A percentile compares a stretch with the other conserved stretches of the same genome.
These are phyloP conservation scores for Geodia barretti DNA, from an alignment of 37 sponge, comb jelly and placozoan species.

Conservation along the genomic window DNA sequence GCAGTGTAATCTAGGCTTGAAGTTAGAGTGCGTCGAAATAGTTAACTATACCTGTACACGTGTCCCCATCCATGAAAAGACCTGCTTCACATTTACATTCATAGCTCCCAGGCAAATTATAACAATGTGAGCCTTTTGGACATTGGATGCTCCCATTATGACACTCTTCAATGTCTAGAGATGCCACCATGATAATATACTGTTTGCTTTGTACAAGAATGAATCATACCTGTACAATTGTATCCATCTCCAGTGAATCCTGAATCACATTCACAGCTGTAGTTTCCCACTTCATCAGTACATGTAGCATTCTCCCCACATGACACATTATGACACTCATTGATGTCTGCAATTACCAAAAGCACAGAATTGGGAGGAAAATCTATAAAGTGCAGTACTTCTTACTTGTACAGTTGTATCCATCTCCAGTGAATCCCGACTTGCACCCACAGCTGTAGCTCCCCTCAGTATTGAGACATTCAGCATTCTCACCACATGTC, in stretches of 20 bases:
- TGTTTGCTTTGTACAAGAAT: too few species aligned
- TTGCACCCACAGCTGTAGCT: too few species aligned
- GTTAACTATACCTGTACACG: not conserved
- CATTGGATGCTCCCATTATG: constrained; percentile 2
- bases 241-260: not conserved
- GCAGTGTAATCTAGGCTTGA: too few species aligned
- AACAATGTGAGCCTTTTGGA: not conserved
- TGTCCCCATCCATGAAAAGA: not conserved
- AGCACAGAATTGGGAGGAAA: too few species aligned
- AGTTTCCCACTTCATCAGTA: not conserved
- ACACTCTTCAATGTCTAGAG: not conserved
- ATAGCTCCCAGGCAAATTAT: not conserved
- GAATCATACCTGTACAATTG: not conserved
- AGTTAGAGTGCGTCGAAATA: too few species aligned
- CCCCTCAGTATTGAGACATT: too few species aligned
- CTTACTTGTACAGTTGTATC: too few species aligned
- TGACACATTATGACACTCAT: too few species aligned
- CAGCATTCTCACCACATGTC: too few species aligned
- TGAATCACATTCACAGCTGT: not conserved
- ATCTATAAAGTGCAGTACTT: too few species aligned
- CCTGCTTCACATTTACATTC: not conserved
- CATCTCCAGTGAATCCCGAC: too few species aligned
- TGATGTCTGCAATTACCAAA: too few species aligned
- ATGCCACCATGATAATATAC: not conserved
- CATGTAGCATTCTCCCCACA: not conserved